Evolutionary conservation across 2,113 vertebrate genomes (phyloP).

Genomic region (Apodemus speciosus): DNA sequence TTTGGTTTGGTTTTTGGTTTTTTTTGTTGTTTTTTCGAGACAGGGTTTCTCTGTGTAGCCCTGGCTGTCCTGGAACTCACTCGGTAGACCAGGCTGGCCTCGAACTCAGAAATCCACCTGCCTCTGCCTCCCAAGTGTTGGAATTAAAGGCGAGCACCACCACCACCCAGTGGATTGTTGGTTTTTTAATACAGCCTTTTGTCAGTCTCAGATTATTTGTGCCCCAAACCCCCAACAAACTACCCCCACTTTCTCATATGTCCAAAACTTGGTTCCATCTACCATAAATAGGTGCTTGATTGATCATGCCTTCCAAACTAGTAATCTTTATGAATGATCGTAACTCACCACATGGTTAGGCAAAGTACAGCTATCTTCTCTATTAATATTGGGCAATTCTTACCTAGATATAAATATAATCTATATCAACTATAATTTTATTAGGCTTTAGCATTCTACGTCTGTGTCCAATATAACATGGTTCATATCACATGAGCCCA

Average conservation of each 20-base stretch:
- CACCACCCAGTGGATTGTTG: too few species aligned
- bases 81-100: too few species aligned
- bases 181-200: slow-evolving; percentile 22
- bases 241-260: background rate
- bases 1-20: too few species aligned
- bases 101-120: too few species aligned
- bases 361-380: slow-evolving; percentile 10
- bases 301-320: slow-evolving; percentile 19
- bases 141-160: too few species aligned
- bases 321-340: slow-evolving; percentile 42
- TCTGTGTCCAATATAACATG: slow-evolving; percentile 30
- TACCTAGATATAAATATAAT: background rate
- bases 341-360: background rate
- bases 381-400: slow-evolving; percentile 27
- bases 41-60: too few species aligned
- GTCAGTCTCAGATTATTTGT: background rate
- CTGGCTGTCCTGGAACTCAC: too few species aligned
- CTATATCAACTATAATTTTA: slow-evolving; percentile 28
- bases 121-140: too few species aligned
- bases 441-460: background rate
- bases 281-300: background rate
- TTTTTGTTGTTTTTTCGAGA: too few species aligned
- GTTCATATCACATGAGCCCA: background rate
- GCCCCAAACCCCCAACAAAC: background rate
- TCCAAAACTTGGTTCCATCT: slow-evolving; percentile 20